phyloP scores from a whole-genome alignment of 2,888 invertebrate species.

The Boloria selene region DNA sequence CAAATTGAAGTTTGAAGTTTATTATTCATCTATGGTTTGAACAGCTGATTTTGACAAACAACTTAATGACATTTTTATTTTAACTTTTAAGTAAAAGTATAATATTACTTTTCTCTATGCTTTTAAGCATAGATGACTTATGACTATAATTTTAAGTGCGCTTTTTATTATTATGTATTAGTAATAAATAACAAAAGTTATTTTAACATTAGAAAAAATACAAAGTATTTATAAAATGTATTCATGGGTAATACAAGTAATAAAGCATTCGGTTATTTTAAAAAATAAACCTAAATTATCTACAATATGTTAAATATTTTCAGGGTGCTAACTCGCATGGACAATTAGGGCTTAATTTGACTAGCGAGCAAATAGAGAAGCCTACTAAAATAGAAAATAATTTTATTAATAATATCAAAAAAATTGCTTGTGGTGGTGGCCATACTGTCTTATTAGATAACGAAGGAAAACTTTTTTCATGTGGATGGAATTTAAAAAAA shows the following conservation, averaged over 20 bases:
- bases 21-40: too few species aligned
- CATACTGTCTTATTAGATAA: constrained; percentile 87
- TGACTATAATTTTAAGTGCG: too few species aligned
- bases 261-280: too few species aligned
- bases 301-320: constrained; percentile 42
- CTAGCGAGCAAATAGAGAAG: constrained; percentile 85
- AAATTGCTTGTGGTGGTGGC: constrained; percentile 89
- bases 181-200: too few species aligned
- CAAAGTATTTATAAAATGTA: constrained; percentile 13
- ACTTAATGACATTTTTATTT: too few species aligned
- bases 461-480: constrained; percentile 86
- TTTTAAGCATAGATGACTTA: too few species aligned
- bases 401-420: constrained; percentile 78
- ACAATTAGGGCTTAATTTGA: constrained; percentile 87
- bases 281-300: neutral
- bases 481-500: constrained; percentile 90
- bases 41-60: too few species aligned
- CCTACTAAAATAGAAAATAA: constrained; percentile 75
- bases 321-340: constrained; percentile 94
- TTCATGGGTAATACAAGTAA: constrained; percentile 19
- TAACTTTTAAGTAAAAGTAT: too few species aligned
- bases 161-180: too few species aligned
- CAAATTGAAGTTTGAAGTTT: too few species aligned
- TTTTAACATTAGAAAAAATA: too few species aligned
- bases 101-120: too few species aligned